phyloP scores from a whole-genome alignment of 2,888 invertebrate species.

The Leptura quadrifasciata region DNA sequence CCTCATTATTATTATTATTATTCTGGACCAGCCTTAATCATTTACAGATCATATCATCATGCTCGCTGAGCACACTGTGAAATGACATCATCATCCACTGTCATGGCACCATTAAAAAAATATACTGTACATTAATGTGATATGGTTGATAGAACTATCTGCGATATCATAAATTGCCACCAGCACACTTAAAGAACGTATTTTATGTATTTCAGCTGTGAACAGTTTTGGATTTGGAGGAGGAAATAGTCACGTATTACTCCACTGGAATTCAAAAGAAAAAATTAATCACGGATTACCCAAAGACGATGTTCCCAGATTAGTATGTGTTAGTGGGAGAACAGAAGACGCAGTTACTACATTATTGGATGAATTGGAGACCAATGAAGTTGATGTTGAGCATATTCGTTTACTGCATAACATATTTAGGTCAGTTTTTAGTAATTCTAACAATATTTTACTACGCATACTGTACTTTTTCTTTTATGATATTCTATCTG shows the following conservation, averaged over 20 bases:
- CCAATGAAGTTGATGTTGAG: slow-evolving; percentile 69
- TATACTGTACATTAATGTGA: no score
- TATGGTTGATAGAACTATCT: no score
- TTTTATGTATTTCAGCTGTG: slow-evolving; percentile 81
- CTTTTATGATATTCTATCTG: no score
- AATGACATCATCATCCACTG: no score
- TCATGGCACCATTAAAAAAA: no score
- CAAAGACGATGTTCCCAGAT: slow-evolving; percentile 81
- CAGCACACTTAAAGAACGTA: neutral
- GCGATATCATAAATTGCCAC: no score
- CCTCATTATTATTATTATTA: slow-evolving; percentile 5
- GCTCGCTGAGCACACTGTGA: no score
- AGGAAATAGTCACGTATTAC: slow-evolving; percentile 84
- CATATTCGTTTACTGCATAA: slow-evolving; percentile 65
- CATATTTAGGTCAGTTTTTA: slow-evolving; percentile 60
- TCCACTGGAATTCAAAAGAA: slow-evolving; percentile 78
- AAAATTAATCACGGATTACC: slow-evolving; percentile 80
- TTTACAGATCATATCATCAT: no score
- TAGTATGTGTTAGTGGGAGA: slow-evolving; percentile 86
- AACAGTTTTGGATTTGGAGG: slow-evolving; percentile 98
- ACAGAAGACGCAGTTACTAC: slow-evolving; percentile 84
- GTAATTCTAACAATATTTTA: slow-evolving; percentile 78
- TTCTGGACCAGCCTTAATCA: no score
- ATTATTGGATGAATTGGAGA: slow-evolving; percentile 79
- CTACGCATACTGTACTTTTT: neutral